phyloP scores from a whole-genome alignment of 1,140 invertebrate genomes.

The Phthorimaea operculella region DNA sequence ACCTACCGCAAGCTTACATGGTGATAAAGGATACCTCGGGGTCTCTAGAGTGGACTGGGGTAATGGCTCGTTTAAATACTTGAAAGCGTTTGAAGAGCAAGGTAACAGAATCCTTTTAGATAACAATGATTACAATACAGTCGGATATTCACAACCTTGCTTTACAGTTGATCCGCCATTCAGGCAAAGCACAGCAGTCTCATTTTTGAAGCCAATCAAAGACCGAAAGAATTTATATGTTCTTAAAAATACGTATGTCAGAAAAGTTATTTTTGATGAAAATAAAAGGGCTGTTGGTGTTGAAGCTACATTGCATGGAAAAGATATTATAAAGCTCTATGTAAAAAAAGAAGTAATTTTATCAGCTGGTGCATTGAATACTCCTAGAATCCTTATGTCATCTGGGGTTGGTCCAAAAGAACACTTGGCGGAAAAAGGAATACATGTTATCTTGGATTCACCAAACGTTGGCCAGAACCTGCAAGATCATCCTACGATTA shows the following conservation, averaged over 20 bases:
- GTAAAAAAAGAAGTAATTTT: conserved; percentile 65
- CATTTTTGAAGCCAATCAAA: conserved; percentile 80
- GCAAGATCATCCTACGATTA: conserved; percentile 65
- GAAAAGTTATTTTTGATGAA: conserved; percentile 71
- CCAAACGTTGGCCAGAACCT: conserved; percentile 77
- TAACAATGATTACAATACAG: conserved; percentile 81
- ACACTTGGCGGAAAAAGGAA: conserved; percentile 43
- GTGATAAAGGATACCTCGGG: conserved; percentile 75
- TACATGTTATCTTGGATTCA: conserved; percentile 67
- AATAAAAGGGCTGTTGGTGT: conserved; percentile 62
- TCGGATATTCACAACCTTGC: conserved; percentile 84
- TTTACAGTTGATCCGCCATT: conserved; percentile 82
- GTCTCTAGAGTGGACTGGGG: conserved; percentile 79
- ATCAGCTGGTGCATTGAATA: conserved; percentile 65
- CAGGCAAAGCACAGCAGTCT: conserved; percentile 86
- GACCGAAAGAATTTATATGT: conserved; percentile 80
- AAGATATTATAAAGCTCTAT: conserved; percentile 25
- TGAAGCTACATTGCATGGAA: conserved; percentile 49
- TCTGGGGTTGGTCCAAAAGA: conserved; percentile 56
- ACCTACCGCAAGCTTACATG: conserved; percentile 69
- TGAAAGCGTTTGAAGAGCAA: conserved; percentile 81
- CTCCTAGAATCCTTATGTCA: conserved; percentile 61
- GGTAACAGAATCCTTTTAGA: conserved; percentile 84
- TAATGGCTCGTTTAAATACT: conserved; percentile 23
- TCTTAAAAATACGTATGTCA: conserved; percentile 78